Evolutionary conservation across 2,888 invertebrate species (phyloP).

Genomic region (Sesia apiformis): DNA sequence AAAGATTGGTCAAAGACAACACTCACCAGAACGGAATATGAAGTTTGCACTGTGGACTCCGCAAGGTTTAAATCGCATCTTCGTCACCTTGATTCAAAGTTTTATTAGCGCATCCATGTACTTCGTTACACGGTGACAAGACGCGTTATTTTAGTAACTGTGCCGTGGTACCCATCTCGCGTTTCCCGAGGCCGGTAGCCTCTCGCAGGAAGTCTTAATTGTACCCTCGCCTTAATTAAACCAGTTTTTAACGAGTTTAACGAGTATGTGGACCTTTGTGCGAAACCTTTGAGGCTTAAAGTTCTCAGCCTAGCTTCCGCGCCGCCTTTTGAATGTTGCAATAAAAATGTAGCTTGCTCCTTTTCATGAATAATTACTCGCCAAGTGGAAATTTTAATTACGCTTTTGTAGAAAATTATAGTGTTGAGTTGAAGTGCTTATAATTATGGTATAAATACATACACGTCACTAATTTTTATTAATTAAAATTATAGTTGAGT

Average conservation of each 20-base stretch:
- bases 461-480: too few species aligned
- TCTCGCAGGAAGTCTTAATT: constrained; percentile 56
- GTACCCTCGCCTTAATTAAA: constrained; percentile 12
- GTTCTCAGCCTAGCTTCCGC: constrained; percentile 1
- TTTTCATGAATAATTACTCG: not conserved
- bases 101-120: too few species aligned
- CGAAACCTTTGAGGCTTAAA: constrained; percentile 3
- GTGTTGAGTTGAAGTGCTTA: too few species aligned
- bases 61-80: too few species aligned
- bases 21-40: too few species aligned
- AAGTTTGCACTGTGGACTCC: too few species aligned
- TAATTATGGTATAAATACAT: too few species aligned
- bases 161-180: constrained; percentile 4
- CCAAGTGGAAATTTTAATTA: not conserved
- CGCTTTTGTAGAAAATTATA: not conserved
- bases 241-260: constrained; percentile 6
- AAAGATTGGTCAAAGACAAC: too few species aligned
- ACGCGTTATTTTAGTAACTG: constrained; percentile 10
- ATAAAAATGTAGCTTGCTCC: not conserved
- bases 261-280: constrained; percentile 21
- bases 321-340: not conserved
- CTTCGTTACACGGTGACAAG: not conserved
- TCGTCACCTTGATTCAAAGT: too few species aligned
- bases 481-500: too few species aligned
- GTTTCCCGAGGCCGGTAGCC: constrained; percentile 13